These are phyloP conservation scores for Channa argus DNA, from an alignment of 2,113 vertebrate species.

Conservation along the genomic window DNA sequence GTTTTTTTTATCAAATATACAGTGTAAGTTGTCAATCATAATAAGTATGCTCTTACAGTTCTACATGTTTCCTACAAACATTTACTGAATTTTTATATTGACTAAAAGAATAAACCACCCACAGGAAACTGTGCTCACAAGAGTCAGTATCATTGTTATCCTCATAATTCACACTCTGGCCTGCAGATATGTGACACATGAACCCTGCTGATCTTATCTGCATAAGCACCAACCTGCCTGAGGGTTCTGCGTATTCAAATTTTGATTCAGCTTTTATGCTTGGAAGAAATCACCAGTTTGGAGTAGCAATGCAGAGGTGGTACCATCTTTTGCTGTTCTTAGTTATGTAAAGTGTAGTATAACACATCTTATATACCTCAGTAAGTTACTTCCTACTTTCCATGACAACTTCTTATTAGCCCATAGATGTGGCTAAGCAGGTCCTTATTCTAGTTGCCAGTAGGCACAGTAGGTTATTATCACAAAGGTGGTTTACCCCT, in stretches of 20 bases:
- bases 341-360: no score
- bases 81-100: background rate
- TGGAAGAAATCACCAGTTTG: constrained; percentile 4
- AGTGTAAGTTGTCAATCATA: constrained; percentile 3
- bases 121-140: constrained; percentile 9
- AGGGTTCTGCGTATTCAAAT: constrained; percentile 2
- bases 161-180: constrained; percentile 10
- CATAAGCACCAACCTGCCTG: constrained; percentile 12
- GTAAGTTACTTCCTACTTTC: no score
- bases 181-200: constrained; percentile 27
- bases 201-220: constrained; percentile 24
- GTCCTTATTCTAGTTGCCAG: no score
- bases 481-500: no score
- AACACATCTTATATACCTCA: no score
- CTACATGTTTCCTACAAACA: background rate
- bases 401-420: no score
- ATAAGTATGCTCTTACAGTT: background rate
- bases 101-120: constrained; percentile 24
- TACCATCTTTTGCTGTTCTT: background rate
- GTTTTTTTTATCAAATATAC: constrained; percentile 1
- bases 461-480: no score
- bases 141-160: constrained; percentile 1
- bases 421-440: no score
- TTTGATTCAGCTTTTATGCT: constrained; percentile 12
- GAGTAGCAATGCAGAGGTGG: background rate